Base-by-base conservation (phyloP, 2,797 vertebrate species). In the Coranthus polyacanthus region DNA sequence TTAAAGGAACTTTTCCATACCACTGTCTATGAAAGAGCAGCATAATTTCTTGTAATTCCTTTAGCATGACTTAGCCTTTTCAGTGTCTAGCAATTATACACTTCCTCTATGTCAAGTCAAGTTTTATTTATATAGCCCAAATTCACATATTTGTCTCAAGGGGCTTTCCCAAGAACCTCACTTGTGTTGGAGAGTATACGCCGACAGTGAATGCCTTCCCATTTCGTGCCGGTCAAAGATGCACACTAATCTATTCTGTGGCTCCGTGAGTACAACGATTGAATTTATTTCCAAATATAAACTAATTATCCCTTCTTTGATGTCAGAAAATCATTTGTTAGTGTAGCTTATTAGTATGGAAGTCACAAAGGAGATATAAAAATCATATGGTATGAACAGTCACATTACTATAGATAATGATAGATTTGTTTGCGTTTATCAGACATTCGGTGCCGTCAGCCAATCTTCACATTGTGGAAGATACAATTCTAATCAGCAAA, bases 231-330 rank as follows among this genome's bases (percentile, higher is more conserved):
- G 2, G 58, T 69, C 57, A 20, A 53, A 74, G 46, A 83, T 53
- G 51, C 29, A 52, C 18, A 60, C 50, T 78, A 72, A 86, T 86
- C 64, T 47, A 13, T 69, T 61, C 53, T 8, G 54, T 49, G 58
- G 45, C 56, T 71, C 43, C 62, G 49, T 50, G 24, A 53, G 45
- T 57, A 66, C 79, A 86, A 85, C 80, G 74, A 83, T 75, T 44
- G 59, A 75, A 56, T 80, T 76, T 76, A 68, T 26, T 57, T 78
- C 55, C 44, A 72, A 83, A 78, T 67, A 79, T 69, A 80, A 78
- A 80, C 64, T 82, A 84, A 91, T 91, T 87, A 87, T 68, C 36
- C 22, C 15, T 34, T 26, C 36, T 85, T 81, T 89, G 75, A 86
- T 78, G 79, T 70, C 51, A 73, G 67, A 64, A 81, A 82, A 82